Percentiles rank a stretch among this genome's conserved stretches.
Conservation (phyloP, 2,888 invertebrate species). For the Alviniconcha strummeri region DNA sequence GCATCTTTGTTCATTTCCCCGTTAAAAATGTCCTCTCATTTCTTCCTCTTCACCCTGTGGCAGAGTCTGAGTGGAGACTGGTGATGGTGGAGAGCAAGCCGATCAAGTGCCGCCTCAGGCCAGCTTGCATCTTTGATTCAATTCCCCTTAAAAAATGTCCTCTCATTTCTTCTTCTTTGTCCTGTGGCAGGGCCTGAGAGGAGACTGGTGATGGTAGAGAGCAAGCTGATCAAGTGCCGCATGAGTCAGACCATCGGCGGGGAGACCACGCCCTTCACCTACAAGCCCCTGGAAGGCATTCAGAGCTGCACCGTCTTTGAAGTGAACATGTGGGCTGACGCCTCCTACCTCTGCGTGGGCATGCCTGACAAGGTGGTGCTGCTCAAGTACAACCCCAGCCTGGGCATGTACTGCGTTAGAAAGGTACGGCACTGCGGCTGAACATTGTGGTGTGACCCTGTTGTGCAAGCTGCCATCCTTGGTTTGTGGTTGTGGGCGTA, state of each 20-base stretch:
- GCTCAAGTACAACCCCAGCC: conserved; percentile 77
- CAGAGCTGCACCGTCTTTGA: conserved; percentile 73
- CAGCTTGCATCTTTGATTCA: too few species aligned
- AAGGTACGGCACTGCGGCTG: conserved; percentile 57
- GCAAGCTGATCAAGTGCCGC: conserved; percentile 60
- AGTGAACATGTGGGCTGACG: conserved; percentile 56
- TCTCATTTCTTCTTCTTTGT: too few species aligned
- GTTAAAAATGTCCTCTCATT: too few species aligned
- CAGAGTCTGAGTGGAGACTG: conserved; percentile 62
- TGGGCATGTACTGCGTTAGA: conserved; percentile 67
- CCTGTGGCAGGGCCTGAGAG: conserved; percentile 58
- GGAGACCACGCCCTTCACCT: conserved; percentile 58
- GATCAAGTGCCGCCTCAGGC: conserved; percentile 59
- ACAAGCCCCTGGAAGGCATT: conserved; percentile 68
- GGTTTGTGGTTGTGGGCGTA: too few species aligned
- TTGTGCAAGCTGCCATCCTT: too few species aligned
- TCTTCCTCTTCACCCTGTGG: too few species aligned
- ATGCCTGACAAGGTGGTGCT: conserved; percentile 71
- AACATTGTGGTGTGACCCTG: not conserved
- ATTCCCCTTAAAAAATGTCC: too few species aligned
- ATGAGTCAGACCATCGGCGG: conserved; percentile 57
- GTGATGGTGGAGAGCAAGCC: conserved; percentile 62
- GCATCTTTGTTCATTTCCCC: too few species aligned
- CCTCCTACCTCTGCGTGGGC: conserved; percentile 71
- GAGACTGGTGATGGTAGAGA: conserved; percentile 60